These are phyloP conservation scores for Diorhabda carinulata DNA, from an alignment of 1,140 invertebrate species.

Conservation along the genomic window DNA sequence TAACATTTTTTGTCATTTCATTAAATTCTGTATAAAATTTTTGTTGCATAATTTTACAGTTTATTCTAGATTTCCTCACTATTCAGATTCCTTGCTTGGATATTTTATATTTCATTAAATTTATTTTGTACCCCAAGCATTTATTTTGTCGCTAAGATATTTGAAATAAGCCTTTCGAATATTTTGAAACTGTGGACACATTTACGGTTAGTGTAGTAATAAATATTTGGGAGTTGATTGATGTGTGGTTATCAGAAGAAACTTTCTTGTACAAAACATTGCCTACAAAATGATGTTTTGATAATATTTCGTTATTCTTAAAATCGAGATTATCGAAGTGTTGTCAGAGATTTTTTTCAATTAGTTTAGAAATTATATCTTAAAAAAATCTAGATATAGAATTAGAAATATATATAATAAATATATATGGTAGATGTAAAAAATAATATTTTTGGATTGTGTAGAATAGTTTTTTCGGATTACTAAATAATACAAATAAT, in stretches of 20 bases:
- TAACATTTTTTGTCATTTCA: no score
- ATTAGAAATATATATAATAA: conserved; percentile 38
- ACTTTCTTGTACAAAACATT: not conserved
- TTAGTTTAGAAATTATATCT: conserved; percentile 30
- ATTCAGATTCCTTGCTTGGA: no score
- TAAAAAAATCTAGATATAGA: conserved; percentile 36
- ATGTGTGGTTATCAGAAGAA: not conserved
- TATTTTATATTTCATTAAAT: no score
- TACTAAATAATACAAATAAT: conserved; percentile 35
- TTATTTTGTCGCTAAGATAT: no score
- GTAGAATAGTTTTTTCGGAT: conserved; percentile 40
- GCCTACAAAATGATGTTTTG: not conserved
- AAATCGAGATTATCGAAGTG: conserved; percentile 15
- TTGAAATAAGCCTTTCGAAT: no score
- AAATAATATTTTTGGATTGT: conserved; percentile 47
- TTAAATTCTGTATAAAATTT: no score
- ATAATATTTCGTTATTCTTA: not conserved
- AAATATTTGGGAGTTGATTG: no score
- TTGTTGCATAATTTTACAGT: no score
- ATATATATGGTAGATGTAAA: conserved; percentile 43
- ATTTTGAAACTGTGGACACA: no score
- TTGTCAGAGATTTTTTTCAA: conserved; percentile 22
- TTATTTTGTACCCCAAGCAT: no score
- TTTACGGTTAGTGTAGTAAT: no score
- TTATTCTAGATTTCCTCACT: no score